Evolutionary conservation across 2,113 vertebrate genomes (phyloP), one percentile per base, ranked within the genome.

Genomic region (Lagenorhynchus albirostris): DNA sequence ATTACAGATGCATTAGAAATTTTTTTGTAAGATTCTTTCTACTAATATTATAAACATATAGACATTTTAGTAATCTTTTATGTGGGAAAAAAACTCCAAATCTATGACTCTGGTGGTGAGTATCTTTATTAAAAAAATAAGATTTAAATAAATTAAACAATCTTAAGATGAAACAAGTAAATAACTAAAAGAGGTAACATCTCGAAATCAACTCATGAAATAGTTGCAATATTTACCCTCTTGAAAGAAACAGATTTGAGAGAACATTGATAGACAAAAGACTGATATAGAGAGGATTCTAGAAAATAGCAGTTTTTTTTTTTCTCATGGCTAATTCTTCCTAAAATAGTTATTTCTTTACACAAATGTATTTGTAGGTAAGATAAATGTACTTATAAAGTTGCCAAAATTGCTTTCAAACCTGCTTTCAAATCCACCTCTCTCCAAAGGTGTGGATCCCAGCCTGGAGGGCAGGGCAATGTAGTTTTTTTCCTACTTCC

Each of bases 101-200:
- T 33, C 13, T 74, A 21, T 38, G 44, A 91, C 18, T 92, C 55
- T 74, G 18, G 38, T 67, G 76, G 60, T 18, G 50, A 94, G 18
- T 36, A 91, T 94, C 47, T 95, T 96, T 97, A 97, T 93, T 95
- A 68, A 93, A 97, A 97, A 98, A 96, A 97, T 96, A 97, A 89
- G 62, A 86, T 95, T 97, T 96, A 82, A 97, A 95, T 94, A 96
- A 89, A 85, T 97, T 83, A 90, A 90, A 68, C 67, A 96, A 67
- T 36, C 15, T 95, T 62, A 82, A n/a, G 85, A 15, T 90, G 89
- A 96, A 94, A 84, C 36, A 93, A 92, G 65, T 84, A 26, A 8
- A 67, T 87, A 50, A 53, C 6, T 82, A 70, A 85, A 67, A 90
- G 15, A 68, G 23, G 89, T 95, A 87, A 82, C 55, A 89, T 67